Evolutionary conservation across 2,888 invertebrate species (phyloP).

Genomic region (Cephus spinipes): DNA sequence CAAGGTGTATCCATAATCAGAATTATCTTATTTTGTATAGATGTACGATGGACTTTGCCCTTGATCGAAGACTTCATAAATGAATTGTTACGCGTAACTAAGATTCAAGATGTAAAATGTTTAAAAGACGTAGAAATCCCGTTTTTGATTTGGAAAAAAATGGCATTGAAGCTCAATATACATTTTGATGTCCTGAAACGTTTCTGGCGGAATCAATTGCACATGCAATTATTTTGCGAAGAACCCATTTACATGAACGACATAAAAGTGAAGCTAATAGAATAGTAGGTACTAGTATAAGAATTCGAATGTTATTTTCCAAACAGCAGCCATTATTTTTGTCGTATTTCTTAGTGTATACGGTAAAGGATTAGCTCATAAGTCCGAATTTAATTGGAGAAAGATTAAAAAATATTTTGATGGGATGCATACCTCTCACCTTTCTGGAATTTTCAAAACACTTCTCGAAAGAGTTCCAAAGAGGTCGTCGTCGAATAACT

Average conservation of each 20-base stretch:
- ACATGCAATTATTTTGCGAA: conserved; percentile 53
- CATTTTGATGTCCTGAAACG: conserved; percentile 30
- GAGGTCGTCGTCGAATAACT: not conserved
- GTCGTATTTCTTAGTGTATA: conserved; percentile 39
- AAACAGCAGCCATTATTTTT: not conserved
- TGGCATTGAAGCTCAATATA: conserved; percentile 44
- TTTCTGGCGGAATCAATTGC: conserved; percentile 51
- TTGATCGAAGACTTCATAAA: conserved; percentile 43
- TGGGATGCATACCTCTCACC: conserved; percentile 45
- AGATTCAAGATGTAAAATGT: conserved; percentile 41
- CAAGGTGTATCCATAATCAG: not conserved
- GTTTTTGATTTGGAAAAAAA: conserved; percentile 48
- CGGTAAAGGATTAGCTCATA: conserved; percentile 34
- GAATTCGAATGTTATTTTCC: conserved; percentile 15
- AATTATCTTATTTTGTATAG: not conserved
- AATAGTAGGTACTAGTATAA: conserved; percentile 46
- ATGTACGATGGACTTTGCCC: conserved; percentile 40
- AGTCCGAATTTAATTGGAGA: conserved; percentile 40
- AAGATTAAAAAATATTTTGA: conserved; percentile 46
- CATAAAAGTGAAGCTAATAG: conserved; percentile 54
- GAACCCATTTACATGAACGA: conserved; percentile 48
- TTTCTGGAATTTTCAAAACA: conserved; percentile 36
- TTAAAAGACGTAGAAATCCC: conserved; percentile 51
- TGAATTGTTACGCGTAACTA: conserved; percentile 40
- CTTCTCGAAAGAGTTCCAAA: conserved; percentile 22